Evolutionary conservation across 2,113 vertebrate species (phyloP), one percentile per base, ranked within the genome.

Genomic region (Myotis brandtii): DNA sequence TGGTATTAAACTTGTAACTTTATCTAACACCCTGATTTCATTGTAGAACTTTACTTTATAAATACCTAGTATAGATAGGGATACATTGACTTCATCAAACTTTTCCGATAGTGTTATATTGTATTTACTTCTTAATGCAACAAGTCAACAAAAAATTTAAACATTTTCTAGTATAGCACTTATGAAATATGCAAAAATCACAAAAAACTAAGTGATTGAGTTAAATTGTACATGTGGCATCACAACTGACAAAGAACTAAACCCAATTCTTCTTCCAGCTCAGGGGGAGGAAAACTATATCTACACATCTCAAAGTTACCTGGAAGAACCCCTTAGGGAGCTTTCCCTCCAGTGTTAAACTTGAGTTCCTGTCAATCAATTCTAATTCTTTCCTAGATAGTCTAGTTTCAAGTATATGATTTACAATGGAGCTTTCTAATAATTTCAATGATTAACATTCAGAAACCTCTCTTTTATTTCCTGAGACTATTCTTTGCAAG

Each of bases 151-250:
- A 59, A 86, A 56, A 11, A 21, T 13, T 40, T 48, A 34, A 79
- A 80, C 5, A 75, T 90, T 86, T 93, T 50, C 46, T 81, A 56
- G 37, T n/a, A 46, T 2, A 85, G 18, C 3, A 27, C 37, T 73
- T 86, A 72, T 48, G 25, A 95, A 80, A 77, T 56, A 32, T 56
- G 54, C 64, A 86, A 93, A 80, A 69, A 66, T 86, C 62, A 84
- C 59, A 93, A 89, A 88, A 23, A 23, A 10, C 62, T 54, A 52
- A 89, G 23, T 25, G 18, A 80, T 12, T 80, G 37, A 48, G 32
- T 66, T 66, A 25, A 90, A 37, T 37, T 75, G 67, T 75, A 27
- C 14, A 64, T 18, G 14, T 73, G 34, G n/a, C 59, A 14, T 81
- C 83, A 56, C 75, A 81, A 48, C 14, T 64, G 2, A 20, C 73